Evolutionary conservation across 1,140 invertebrate species (phyloP).

Genomic region (Drosophila punjabiensis): DNA sequence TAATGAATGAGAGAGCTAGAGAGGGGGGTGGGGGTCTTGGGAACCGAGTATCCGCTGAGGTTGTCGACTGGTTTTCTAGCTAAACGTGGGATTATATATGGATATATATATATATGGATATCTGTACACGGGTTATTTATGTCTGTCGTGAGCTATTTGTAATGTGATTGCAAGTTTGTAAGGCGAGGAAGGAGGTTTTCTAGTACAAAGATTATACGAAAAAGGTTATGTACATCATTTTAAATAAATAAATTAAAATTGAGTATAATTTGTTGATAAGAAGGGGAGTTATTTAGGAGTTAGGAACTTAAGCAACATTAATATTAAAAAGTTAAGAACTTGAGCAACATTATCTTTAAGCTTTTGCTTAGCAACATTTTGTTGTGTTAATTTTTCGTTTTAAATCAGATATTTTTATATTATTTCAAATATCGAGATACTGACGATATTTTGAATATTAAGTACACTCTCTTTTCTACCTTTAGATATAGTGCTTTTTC

Average conservation of each 20-base stretch:
- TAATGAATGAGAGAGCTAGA: slow-evolving; percentile 66
- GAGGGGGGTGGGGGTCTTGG: slow-evolving; percentile 44
- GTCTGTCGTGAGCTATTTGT: slow-evolving; percentile 12
- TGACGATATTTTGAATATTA: no score
- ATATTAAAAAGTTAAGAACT: no score
- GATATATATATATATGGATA: slow-evolving; percentile 9
- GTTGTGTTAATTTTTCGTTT: not conserved
- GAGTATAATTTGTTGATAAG: not conserved
- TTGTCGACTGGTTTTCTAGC: slow-evolving; percentile 40
- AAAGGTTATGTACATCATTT: not conserved
- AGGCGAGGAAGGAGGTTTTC: not conserved
- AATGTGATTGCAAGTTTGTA: slow-evolving; percentile 16
- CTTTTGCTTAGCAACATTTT: not conserved
- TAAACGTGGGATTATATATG: slow-evolving; percentile 30
- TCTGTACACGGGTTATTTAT: slow-evolving; percentile 14
- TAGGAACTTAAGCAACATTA: not conserved
- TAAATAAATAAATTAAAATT: not conserved
- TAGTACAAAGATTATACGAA: not conserved
- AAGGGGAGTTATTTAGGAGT: not conserved
- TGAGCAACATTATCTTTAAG: not conserved
- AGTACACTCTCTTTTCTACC: not conserved
- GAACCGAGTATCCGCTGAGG: slow-evolving; percentile 59
- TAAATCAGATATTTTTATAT: no score
- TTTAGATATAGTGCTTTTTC: not conserved
- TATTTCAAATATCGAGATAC: no score